phyloP scores from a whole-genome alignment of 1,140 invertebrate species.

The Mylabris phalerata region DNA sequence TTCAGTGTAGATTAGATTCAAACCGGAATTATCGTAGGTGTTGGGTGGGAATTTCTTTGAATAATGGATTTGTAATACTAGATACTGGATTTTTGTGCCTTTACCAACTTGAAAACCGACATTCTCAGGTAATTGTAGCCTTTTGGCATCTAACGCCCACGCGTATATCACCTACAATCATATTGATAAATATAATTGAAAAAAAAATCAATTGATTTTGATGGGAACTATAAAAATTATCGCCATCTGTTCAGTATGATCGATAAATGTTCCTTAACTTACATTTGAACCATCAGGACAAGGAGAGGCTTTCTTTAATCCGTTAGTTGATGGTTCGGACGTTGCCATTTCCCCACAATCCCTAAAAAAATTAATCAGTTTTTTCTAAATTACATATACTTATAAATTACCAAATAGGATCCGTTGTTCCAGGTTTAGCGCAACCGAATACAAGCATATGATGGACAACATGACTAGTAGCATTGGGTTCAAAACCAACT shows the following conservation, averaged over 20 bases:
- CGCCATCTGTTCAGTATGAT: not conserved
- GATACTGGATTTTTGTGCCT: conserved; percentile 64
- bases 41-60: conserved; percentile 63
- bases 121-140: conserved; percentile 73
- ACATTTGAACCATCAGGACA: conserved; percentile 68
- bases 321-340: conserved; percentile 37
- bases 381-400: not conserved
- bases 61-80: conserved; percentile 94
- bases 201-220: too few relatives aligned
- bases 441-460: conserved; percentile 97
- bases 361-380: conserved; percentile 47
- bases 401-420: conserved; percentile 66
- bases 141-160: conserved; percentile 93
- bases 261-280: conserved; percentile 16
- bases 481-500: conserved; percentile 92
- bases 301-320: conserved; percentile 52
- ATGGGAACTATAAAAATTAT: not conserved
- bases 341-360: conserved; percentile 89
- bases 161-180: conserved; percentile 81
- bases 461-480: conserved; percentile 83
- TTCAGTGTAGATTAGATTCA: conserved; percentile 71
- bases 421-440: conserved; percentile 67
- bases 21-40: conserved; percentile 69
- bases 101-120: conserved; percentile 76
- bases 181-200: too few relatives aligned